A percentile compares a stretch with the other conserved stretches of the same genome.
phyloP scores from a whole-genome alignment of 2,113 vertebrate genomes.

The Nibea albiflora region DNA sequence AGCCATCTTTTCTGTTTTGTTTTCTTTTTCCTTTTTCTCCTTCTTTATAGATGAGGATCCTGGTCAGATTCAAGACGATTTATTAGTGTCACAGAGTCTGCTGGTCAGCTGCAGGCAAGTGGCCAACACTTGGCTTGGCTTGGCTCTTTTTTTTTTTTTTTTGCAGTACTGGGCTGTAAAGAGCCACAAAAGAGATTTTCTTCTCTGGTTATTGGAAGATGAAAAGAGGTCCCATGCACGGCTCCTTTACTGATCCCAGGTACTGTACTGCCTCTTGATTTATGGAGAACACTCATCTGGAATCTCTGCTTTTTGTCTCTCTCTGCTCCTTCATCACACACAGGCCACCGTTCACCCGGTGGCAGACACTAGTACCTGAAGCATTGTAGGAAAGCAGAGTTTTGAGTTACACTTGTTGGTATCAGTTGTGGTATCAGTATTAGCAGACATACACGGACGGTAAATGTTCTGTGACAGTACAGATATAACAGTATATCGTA shows the following conservation, averaged over 20 bases:
- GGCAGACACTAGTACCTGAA: slow-evolving; percentile 17
- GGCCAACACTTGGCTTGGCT: slow-evolving; percentile 7
- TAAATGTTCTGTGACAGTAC: not conserved
- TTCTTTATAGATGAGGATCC: slow-evolving; percentile 42
- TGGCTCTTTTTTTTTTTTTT: slow-evolving; percentile 9
- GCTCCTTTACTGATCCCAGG: slow-evolving; percentile 46
- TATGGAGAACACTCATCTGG: slow-evolving; percentile 54
- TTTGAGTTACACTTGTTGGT: slow-evolving; percentile 20
- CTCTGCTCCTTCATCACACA: slow-evolving; percentile 49
- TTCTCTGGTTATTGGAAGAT: slow-evolving; percentile 46
- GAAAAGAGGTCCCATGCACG: slow-evolving; percentile 43
- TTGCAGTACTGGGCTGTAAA: slow-evolving; percentile 24
- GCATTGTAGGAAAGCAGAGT: slow-evolving; percentile 11
- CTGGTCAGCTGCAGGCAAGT: slow-evolving; percentile 40
- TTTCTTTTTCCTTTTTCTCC: slow-evolving; percentile 35
- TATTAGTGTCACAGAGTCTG: slow-evolving; percentile 40
- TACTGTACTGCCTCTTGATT: slow-evolving; percentile 62
- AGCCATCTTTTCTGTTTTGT: slow-evolving; percentile 47
- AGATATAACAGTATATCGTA: not conserved
- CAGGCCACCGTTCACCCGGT: slow-evolving; percentile 21
- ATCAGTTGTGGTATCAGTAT: slow-evolving; percentile 14
- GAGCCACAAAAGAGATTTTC: slow-evolving; percentile 16
- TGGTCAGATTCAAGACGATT: slow-evolving; percentile 45
- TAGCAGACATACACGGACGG: not conserved
- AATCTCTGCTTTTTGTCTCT: slow-evolving; percentile 58